These are phyloP conservation scores for Drosophila sucinea DNA, from an alignment of 1,140 invertebrate genomes.

Conservation along the genomic window DNA sequence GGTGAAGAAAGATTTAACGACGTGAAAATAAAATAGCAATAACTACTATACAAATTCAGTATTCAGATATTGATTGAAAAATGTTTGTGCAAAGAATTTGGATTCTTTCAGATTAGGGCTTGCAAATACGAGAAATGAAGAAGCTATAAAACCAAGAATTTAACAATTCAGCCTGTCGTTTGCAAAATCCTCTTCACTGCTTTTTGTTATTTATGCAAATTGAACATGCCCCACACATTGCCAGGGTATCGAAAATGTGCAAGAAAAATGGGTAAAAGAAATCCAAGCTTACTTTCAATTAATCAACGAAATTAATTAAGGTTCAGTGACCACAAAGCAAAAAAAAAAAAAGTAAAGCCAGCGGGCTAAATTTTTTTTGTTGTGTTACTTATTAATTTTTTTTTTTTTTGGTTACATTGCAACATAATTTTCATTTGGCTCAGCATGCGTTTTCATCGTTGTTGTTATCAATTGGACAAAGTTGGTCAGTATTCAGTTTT, in stretches of 20 bases:
- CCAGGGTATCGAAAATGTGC: conserved; percentile 5
- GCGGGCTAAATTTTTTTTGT: conserved; percentile 35
- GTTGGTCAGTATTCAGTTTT: conserved; percentile 28
- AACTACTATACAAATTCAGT: too few species aligned
- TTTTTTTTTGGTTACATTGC: conserved; percentile 43
- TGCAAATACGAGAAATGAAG: too few species aligned
- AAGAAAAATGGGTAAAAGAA: conserved; percentile 23
- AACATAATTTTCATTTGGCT: conserved; percentile 77
- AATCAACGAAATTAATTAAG: conserved; percentile 81
- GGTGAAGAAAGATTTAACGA: too few species aligned
- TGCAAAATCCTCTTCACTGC: too few species aligned
- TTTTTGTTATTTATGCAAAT: too few species aligned
- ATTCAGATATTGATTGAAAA: too few species aligned
- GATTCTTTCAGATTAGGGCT: too few species aligned
- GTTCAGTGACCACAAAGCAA: conserved; percentile 51
- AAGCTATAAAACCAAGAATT: neutral
- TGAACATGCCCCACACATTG: too few species aligned
- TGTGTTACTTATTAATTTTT: neutral
- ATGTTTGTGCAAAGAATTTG: too few species aligned
- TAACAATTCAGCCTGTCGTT: too few species aligned
- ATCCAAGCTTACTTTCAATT: conserved; percentile 69
- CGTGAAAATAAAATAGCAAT: too few species aligned
- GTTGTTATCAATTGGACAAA: conserved; percentile 76
- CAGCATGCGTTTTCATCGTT: conserved; percentile 78
- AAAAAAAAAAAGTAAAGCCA: conserved; percentile 30